Conservation (phyloP, 2,113 vertebrate genomes). For the Oryctolagus cuniculus region DNA sequence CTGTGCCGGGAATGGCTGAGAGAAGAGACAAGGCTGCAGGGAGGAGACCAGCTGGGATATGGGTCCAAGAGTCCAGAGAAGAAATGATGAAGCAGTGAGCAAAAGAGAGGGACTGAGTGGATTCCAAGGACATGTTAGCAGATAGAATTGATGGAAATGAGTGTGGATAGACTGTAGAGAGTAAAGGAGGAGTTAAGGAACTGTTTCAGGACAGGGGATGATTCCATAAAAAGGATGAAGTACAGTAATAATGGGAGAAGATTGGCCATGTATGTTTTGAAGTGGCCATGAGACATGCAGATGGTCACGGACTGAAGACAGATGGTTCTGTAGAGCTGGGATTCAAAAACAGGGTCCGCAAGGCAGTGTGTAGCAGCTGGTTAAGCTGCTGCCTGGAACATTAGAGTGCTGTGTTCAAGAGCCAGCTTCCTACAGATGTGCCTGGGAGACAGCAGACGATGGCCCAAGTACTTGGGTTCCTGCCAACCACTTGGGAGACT, state of each 20-base stretch:
- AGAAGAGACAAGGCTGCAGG: background rate
- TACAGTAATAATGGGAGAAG: background rate
- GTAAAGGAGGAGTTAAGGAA: background rate
- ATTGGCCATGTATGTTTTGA: background rate
- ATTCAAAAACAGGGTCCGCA: background rate
- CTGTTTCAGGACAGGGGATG: background rate
- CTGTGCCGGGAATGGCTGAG: too few relatives aligned
- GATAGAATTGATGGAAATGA: background rate
- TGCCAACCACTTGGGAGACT: too few relatives aligned
- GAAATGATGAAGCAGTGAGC: background rate
- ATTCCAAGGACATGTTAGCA: background rate
- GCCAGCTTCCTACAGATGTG: too few relatives aligned
- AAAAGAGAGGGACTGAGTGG: background rate
- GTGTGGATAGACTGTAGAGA: background rate
- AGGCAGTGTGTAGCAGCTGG: too few relatives aligned
- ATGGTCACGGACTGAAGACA: background rate
- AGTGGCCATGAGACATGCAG: background rate
- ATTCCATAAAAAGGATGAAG: background rate
- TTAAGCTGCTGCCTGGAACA: too few relatives aligned
- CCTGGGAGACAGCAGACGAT: too few relatives aligned
- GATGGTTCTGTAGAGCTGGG: background rate
- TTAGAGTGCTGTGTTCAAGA: too few relatives aligned
- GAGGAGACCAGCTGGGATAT: background rate
- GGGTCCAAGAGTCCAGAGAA: background rate
- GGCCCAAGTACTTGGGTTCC: too few relatives aligned